Percentiles rank a stretch among this genome's conserved stretches.
Evolutionary conservation across 1,140 invertebrate genomes (phyloP).

Genomic region (Zaprionus capensis): DNA sequence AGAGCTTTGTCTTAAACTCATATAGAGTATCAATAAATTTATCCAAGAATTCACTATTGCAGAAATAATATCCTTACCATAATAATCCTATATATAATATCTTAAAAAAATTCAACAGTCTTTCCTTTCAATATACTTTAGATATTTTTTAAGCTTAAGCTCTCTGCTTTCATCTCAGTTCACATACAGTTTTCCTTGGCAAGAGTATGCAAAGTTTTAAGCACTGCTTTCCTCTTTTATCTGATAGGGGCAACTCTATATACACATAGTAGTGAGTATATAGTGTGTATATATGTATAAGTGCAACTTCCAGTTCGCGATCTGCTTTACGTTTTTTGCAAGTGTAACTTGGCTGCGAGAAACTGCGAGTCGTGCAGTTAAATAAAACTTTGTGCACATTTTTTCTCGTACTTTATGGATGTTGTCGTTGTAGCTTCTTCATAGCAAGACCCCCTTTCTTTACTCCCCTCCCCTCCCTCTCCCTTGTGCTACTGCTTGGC

Average conservation of each 20-base stretch:
- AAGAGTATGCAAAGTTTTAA: not conserved
- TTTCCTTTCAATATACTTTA: not conserved
- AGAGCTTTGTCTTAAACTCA: too few species aligned
- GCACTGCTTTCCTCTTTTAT: not conserved
- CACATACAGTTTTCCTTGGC: not conserved
- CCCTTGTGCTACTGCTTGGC: not conserved
- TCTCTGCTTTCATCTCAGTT: not conserved
- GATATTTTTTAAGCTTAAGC: not conserved
- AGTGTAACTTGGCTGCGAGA: not conserved
- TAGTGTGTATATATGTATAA: not conserved
- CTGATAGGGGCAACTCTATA: not conserved
- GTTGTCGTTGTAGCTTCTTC: constrained; percentile 28
- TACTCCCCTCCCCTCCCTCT: not conserved
- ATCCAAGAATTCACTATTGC: too few species aligned
- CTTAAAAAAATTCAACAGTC: not conserved
- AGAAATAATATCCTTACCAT: too few species aligned
- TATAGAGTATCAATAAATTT: too few species aligned
- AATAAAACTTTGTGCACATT: constrained; percentile 64
- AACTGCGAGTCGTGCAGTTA: constrained; percentile 43
- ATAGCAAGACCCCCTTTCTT: constrained; percentile 1
- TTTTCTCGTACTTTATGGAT: constrained; percentile 50
- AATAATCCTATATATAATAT: not conserved
- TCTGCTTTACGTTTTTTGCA: constrained; percentile 6
- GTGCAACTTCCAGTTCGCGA: not conserved
- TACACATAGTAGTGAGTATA: not conserved